A percentile compares a stretch with the other conserved stretches of the same genome.
These are phyloP conservation scores for Poeciliopsis infans DNA, from an alignment of 2,797 vertebrate species.

Conservation along the genomic window DNA sequence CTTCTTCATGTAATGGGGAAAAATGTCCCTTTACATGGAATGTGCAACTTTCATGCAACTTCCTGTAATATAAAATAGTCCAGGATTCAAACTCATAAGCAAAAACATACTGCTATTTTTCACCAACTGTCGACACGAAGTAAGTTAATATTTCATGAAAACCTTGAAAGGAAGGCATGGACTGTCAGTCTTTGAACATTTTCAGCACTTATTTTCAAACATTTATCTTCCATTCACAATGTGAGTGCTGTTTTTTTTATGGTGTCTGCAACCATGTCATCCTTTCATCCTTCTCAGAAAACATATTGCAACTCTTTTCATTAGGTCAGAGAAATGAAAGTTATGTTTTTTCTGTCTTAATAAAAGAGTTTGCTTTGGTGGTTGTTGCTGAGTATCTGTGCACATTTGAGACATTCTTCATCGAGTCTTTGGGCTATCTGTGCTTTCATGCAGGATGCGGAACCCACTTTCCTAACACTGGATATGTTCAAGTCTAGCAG, in stretches of 20 bases:
- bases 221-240: background rate
- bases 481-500: slow-evolving; percentile 70
- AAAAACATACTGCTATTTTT: background rate
- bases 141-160: background rate
- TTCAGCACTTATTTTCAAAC: background rate
- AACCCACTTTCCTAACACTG: slow-evolving; percentile 56
- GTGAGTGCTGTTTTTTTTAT: background rate
- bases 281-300: background rate
- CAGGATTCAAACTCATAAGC: background rate
- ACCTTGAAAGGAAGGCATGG: background rate
- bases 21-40: background rate
- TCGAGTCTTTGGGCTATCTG: slow-evolving; percentile 31
- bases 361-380: slow-evolving; percentile 13
- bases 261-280: background rate
- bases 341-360: slow-evolving; percentile 26
- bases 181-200: background rate
- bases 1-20: slow-evolving; percentile 31
- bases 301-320: background rate
- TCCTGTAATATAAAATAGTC: background rate
- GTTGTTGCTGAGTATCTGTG: slow-evolving; percentile 23
- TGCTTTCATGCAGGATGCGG: slow-evolving; percentile 37
- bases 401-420: slow-evolving; percentile 17
- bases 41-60: too few species aligned
- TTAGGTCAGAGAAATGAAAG: slow-evolving; percentile 30
- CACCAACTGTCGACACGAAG: background rate